phyloP scores from a whole-genome alignment of 2,888 invertebrate species.

The Acrocera orbiculus region DNA sequence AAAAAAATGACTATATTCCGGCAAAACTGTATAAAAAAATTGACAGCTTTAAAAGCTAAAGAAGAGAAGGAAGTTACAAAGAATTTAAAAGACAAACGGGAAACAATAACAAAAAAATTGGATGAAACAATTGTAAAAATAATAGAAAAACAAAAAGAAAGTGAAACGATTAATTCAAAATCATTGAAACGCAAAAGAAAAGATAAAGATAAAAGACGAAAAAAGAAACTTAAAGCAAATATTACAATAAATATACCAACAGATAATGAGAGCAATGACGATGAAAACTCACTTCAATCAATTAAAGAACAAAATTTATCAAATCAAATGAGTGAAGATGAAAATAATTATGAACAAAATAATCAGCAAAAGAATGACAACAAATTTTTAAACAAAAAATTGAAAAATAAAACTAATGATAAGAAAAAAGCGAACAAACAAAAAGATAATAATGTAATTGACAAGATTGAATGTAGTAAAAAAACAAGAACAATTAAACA shows the following conservation, averaged over 20 bases:
- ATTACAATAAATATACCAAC: not conserved
- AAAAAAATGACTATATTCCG: slow-evolving; percentile 31
- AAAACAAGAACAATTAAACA: slow-evolving; percentile 13
- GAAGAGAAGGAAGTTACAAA: slow-evolving; percentile 12
- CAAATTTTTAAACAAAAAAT: not conserved
- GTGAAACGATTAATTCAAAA: slow-evolving; percentile 5
- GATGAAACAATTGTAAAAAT: slow-evolving; percentile 12
- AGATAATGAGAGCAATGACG: not conserved
- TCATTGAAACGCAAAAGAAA: slow-evolving; percentile 26
- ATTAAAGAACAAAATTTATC: not conserved
- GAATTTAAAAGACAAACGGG: slow-evolving; percentile 8
- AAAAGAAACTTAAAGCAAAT: slow-evolving; percentile 15
- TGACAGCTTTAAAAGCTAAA: slow-evolving; percentile 11
- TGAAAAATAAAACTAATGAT: slow-evolving; percentile 21
- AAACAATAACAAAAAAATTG: slow-evolving; percentile 11
- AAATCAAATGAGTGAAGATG: slow-evolving; percentile 5
- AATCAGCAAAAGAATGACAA: slow-evolving; percentile 15
- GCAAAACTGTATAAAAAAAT: too few species aligned
- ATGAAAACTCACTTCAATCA: slow-evolving; percentile 5
- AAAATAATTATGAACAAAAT: slow-evolving; percentile 10
- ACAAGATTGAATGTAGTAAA: too few species aligned
- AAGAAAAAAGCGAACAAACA: too few species aligned
- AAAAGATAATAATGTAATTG: too few species aligned
- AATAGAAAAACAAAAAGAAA: slow-evolving; percentile 32
- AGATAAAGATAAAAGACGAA: slow-evolving; percentile 28